phyloP scores from a whole-genome alignment of 2,113 vertebrate genomes.

The Dinomys branickii region DNA sequence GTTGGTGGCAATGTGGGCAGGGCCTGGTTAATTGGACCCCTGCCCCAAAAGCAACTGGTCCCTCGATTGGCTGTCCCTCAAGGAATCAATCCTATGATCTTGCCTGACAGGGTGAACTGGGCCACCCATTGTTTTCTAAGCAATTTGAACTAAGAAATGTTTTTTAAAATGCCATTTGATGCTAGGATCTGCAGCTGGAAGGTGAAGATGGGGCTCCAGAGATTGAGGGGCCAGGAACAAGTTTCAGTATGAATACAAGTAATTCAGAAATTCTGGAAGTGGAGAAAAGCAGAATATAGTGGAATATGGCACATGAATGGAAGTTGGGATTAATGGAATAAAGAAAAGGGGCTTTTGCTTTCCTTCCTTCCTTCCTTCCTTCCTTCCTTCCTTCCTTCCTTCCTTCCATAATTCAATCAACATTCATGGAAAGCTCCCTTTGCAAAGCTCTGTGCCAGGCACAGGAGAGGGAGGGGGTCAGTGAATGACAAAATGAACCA shows the following conservation, averaged over 20 bases:
- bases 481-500: neutral
- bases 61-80: neutral
- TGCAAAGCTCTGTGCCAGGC: neutral
- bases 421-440: neutral
- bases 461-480: neutral
- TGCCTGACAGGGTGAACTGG: neutral
- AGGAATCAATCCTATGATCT: neutral
- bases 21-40: neutral
- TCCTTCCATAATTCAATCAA: neutral
- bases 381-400: neutral
- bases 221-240: neutral
- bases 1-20: neutral
- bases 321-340: too few relatives aligned
- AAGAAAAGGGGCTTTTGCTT: neutral
- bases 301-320: neutral
- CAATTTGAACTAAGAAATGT: slow-evolving; percentile 8
- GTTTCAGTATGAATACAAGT: neutral
- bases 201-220: neutral
- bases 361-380: neutral
- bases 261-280: neutral
- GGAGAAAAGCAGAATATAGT: neutral
- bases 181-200: neutral
- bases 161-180: neutral
- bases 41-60: neutral
- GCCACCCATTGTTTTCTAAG: neutral